These are phyloP conservation scores for Drosophila colorata DNA, from an alignment of 2,888 invertebrate species.

Conservation along the genomic window DNA sequence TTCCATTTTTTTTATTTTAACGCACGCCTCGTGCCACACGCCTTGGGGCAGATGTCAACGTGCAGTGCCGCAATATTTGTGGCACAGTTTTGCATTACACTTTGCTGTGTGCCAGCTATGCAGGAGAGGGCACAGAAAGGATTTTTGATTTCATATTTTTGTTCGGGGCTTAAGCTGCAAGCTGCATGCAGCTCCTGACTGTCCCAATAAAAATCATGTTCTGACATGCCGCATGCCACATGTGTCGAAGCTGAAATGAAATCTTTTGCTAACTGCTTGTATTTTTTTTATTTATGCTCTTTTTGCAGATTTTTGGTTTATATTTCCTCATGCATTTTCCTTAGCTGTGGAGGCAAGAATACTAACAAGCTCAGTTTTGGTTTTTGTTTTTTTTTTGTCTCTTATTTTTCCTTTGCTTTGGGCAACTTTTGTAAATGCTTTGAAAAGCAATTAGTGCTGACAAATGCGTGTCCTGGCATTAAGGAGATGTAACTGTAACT, in stretches of 20 bases:
- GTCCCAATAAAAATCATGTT: slow-evolving; percentile 47
- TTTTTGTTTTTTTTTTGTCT: not conserved
- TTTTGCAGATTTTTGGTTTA: slow-evolving; percentile 31
- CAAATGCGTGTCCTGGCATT: slow-evolving; percentile 54
- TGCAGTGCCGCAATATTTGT: slow-evolving; percentile 44
- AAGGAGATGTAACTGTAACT: slow-evolving; percentile 24
- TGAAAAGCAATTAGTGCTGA: slow-evolving; percentile 72
- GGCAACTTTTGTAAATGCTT: slow-evolving; percentile 46
- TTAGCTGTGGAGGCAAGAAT: slow-evolving; percentile 23
- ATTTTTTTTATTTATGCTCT: not conserved
- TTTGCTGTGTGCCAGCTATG: slow-evolving; percentile 20
- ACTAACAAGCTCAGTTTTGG: slow-evolving; percentile 46
- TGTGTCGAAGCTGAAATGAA: slow-evolving; percentile 54
- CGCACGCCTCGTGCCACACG: slow-evolving; percentile 7
- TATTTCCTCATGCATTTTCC: slow-evolving; percentile 27
- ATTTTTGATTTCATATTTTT: slow-evolving; percentile 52
- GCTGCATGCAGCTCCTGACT: slow-evolving; percentile 7
- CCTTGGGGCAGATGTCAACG: slow-evolving; percentile 39
- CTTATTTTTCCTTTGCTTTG: slow-evolving; percentile 2
- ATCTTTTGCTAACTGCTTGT: slow-evolving; percentile 29
- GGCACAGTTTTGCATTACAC: slow-evolving; percentile 46
- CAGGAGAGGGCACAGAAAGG: slow-evolving; percentile 36
- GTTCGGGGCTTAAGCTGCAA: slow-evolving; percentile 4
- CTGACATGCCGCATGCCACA: slow-evolving; percentile 54
- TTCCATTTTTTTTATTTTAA: slow-evolving; percentile 13